These are phyloP conservation scores for Pedetes capensis DNA, from an alignment of 2,113 vertebrate genomes.

Conservation along the genomic window DNA sequence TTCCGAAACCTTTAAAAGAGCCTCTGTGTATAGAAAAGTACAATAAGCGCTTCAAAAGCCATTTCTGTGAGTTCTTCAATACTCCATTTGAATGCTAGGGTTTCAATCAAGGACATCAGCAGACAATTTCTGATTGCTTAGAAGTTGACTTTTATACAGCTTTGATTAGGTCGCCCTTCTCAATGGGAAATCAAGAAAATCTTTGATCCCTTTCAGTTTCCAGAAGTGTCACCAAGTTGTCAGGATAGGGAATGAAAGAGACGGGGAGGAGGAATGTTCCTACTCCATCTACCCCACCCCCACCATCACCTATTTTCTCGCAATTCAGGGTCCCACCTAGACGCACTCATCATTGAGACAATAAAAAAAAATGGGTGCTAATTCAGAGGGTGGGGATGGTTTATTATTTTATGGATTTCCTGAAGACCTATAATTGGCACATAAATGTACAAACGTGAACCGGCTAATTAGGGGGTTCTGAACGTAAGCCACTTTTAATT, in stretches of 20 bases:
- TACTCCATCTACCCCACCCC: background rate
- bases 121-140: conserved; percentile 43
- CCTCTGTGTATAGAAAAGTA: conserved; percentile 63
- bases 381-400: conserved; percentile 66
- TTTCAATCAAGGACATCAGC: conserved; percentile 45
- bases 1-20: conserved; percentile 61
- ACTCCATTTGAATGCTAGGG: conserved; percentile 68
- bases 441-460: conserved; percentile 64
- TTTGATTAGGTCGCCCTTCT: conserved; percentile 70
- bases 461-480: conserved; percentile 64
- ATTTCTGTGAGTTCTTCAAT: conserved; percentile 54
- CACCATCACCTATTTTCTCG: background rate
- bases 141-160: conserved; percentile 48
- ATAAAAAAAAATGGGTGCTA: conserved; percentile 75
- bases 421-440: conserved; percentile 71
- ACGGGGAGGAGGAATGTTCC: background rate
- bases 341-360: conserved; percentile 22
- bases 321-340: conserved; percentile 7
- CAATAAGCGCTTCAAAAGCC: conserved; percentile 75
- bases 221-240: conserved; percentile 36
- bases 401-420: conserved; percentile 67
- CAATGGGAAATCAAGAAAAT: conserved; percentile 70
- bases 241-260: background rate
- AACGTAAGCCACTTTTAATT: conserved; percentile 67
- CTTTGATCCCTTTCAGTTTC: conserved; percentile 68